Conservation (phyloP, 1,140 invertebrate species). For the Vollenhovia emeryi region DNA sequence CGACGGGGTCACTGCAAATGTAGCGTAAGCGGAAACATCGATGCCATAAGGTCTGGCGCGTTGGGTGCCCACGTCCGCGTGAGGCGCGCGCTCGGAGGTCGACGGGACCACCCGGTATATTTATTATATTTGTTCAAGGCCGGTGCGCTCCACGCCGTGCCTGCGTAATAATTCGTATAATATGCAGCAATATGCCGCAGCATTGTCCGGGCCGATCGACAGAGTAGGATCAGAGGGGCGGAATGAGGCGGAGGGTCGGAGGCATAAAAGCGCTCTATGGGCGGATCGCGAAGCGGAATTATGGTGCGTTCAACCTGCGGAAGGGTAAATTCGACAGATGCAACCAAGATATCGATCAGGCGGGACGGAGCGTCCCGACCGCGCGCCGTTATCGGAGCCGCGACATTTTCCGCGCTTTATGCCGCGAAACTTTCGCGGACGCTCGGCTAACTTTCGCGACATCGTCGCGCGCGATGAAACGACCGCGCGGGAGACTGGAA, state of each 20-base stretch:
- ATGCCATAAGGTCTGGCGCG: conserved; percentile 55
- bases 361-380: neutral
- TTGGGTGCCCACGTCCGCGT: neutral
- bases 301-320: conserved; percentile 63
- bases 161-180: conserved; percentile 77
- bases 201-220: conserved; percentile 70
- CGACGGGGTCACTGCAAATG: conserved; percentile 56
- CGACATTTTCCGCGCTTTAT: conserved; percentile 15
- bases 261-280: conserved; percentile 27
- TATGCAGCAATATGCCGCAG: conserved; percentile 75
- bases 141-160: conserved; percentile 67
- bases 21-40: conserved; percentile 55
- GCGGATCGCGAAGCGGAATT: conserved; percentile 58
- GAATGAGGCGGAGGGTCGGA: neutral
- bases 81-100: neutral
- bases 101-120: conserved; percentile 54
- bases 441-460: neutral
- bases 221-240: neutral
- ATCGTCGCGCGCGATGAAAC: neutral
- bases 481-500: neutral
- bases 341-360: conserved; percentile 79
- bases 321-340: conserved; percentile 83
- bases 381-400: conserved; percentile 43
- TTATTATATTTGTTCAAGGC: conserved; percentile 70
- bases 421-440: neutral